Conservation (phyloP, 2,113 vertebrate species). For the Sarotherodon lohbergeri region DNA sequence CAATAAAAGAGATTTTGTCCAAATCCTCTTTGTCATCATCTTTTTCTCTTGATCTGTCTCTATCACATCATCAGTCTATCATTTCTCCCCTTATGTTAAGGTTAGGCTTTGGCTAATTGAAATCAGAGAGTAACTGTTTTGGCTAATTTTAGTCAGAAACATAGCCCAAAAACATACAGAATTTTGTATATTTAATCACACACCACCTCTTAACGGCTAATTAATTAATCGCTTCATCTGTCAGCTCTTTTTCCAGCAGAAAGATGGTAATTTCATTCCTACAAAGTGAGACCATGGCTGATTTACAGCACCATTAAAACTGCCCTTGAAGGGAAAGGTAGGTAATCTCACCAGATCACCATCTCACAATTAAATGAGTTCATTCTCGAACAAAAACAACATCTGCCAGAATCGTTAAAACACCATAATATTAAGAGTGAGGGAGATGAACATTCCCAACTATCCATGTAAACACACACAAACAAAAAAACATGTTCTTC, state of each 20-base stretch:
- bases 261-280: conserved; percentile 3
- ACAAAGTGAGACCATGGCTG: background rate
- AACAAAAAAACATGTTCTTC: background rate
- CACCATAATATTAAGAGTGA: conserved; percentile 31
- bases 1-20: background rate
- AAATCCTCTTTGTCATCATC: background rate
- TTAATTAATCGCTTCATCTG: background rate
- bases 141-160: background rate
- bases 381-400: conserved; percentile 36
- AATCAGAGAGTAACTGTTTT: background rate
- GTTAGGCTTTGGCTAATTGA: background rate
- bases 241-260: background rate
- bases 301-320: conserved; percentile 32
- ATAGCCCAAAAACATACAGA: background rate
- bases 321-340: conserved; percentile 34
- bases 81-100: background rate
- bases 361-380: conserved; percentile 44
- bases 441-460: background rate
- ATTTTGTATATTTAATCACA: background rate
- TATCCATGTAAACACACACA: background rate
- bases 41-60: background rate
- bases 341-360: conserved; percentile 41
- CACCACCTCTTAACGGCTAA: background rate
- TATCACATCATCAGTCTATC: background rate
- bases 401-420: conserved; percentile 61